phyloP scores from a whole-genome alignment of 2,797 vertebrate species.

The Muscicapa comitata region DNA sequence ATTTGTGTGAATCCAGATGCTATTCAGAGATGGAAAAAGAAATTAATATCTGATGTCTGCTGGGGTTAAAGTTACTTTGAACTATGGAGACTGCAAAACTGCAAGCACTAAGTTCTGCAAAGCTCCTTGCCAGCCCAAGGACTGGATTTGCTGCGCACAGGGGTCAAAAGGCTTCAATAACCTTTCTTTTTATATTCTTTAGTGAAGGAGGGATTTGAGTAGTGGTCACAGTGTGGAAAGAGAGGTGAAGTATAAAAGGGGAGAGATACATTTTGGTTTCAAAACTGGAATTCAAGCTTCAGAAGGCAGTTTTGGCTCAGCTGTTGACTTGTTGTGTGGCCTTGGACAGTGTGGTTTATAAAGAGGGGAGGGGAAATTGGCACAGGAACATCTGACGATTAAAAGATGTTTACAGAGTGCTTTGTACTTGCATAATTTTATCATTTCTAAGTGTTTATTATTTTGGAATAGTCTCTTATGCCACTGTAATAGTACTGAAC shows the following conservation, averaged over 20 bases:
- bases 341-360: not conserved
- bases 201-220: not conserved
- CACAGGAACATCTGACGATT: not conserved
- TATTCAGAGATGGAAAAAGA: not conserved
- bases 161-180: not conserved
- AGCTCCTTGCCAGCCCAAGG: not conserved
- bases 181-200: not conserved
- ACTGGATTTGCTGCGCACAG: not conserved
- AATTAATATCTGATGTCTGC: not conserved
- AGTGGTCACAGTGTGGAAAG: not conserved
- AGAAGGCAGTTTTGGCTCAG: not conserved
- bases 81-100: not conserved
- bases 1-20: not conserved
- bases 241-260: not conserved
- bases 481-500: not conserved
- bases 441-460: constrained; percentile 29
- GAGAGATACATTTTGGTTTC: not conserved
- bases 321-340: not conserved
- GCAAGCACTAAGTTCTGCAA: not conserved
- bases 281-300: not conserved
- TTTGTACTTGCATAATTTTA: constrained; percentile 25
- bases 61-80: not conserved
- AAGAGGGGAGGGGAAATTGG: not conserved
- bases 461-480: not conserved
- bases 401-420: constrained; percentile 21